Conservation (phyloP, 1,140 invertebrate genomes). For the Drosophila pandora region DNA sequence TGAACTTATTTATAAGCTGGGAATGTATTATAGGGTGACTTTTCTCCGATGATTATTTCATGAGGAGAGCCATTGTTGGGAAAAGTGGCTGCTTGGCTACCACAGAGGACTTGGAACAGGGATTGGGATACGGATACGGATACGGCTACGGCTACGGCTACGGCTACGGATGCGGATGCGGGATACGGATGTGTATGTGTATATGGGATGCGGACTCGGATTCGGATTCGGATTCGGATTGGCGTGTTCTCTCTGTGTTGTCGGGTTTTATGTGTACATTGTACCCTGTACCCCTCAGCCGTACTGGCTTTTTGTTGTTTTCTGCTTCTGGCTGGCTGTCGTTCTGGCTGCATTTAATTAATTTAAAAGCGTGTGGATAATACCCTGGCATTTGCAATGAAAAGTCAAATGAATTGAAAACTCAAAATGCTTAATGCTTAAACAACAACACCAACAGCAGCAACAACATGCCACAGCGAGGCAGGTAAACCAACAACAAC, state of each 20-base stretch:
- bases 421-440: constrained; percentile 72
- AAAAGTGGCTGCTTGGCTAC: constrained; percentile 58
- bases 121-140: background rate
- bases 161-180: background rate
- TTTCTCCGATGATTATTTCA: background rate
- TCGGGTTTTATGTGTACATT: constrained; percentile 14
- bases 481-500: too few species aligned
- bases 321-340: constrained; percentile 19
- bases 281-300: background rate
- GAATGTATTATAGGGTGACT: constrained; percentile 1
- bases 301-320: background rate
- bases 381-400: constrained; percentile 78
- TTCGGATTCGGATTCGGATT: constrained; percentile 15
- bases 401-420: constrained; percentile 82
- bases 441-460: constrained; percentile 23
- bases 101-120: constrained; percentile 20
- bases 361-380: constrained; percentile 82
- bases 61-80: background rate
- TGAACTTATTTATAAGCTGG: background rate
- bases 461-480: background rate
- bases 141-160: too few species aligned
- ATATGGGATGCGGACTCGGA: background rate
- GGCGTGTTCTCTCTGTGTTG: constrained; percentile 15
- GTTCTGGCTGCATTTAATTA: constrained; percentile 70
- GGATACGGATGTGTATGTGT: background rate